Evolutionary conservation across 2,113 vertebrate genomes (phyloP).

Genomic region (Microtus ochrogaster): DNA sequence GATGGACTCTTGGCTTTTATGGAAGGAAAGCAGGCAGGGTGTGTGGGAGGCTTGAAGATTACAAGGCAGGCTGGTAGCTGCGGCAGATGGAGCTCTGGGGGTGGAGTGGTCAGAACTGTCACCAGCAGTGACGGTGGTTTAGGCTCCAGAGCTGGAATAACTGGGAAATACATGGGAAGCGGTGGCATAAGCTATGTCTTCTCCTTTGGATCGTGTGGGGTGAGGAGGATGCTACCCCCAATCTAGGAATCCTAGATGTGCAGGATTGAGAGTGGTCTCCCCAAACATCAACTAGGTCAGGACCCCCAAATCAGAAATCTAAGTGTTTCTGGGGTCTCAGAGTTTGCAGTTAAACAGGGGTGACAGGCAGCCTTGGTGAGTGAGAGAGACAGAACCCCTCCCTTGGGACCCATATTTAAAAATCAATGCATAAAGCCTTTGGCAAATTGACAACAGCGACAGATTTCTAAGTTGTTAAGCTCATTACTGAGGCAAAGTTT

Average conservation of each 20-base stretch:
- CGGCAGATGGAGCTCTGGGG: constrained; percentile 74
- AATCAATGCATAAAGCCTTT: not conserved
- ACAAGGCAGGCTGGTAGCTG: constrained; percentile 47
- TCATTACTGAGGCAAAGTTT: not conserved
- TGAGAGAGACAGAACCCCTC: too few relatives aligned
- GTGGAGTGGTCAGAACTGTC: constrained; percentile 73
- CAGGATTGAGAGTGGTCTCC: not conserved
- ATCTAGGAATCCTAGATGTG: not conserved
- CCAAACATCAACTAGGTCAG: not conserved
- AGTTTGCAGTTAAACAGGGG: not conserved
- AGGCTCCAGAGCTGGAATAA: constrained; percentile 44
- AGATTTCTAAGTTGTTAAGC: not conserved
- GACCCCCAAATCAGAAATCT: not conserved
- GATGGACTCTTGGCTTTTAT: not conserved
- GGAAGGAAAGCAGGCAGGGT: constrained; percentile 34
- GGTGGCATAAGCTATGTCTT: constrained; percentile 22
- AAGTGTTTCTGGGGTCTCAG: not conserved
- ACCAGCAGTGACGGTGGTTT: constrained; percentile 50
- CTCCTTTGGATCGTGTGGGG: not conserved
- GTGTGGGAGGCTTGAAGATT: constrained; percentile 73
- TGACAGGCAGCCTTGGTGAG: too few relatives aligned
- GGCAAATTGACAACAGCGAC: not conserved
- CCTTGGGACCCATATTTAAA: not conserved
- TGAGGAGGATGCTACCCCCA: not conserved
- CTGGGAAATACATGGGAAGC: constrained; percentile 49